A percentile compares a stretch with the other conserved stretches of the same genome.
phyloP scores from a whole-genome alignment of 2,888 invertebrate genomes.

The Phaonia tiefii region DNA sequence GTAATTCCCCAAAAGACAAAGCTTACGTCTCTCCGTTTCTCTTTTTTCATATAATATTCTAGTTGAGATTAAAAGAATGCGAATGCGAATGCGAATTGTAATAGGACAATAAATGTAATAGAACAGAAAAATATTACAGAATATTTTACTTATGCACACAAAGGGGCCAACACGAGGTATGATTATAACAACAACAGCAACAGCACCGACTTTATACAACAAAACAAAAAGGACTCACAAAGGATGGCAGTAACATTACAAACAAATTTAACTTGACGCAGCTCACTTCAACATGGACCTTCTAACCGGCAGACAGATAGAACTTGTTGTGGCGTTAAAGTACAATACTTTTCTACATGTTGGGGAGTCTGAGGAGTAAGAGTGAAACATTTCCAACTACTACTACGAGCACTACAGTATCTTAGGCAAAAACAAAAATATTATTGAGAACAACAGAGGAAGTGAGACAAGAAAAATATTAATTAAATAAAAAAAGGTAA shows the following conservation, averaged over 20 bases:
- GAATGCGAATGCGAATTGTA: constrained; percentile 13
- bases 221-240: background rate
- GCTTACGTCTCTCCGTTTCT: constrained; percentile 45
- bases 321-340: background rate
- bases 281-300: background rate
- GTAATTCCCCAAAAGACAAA: constrained; percentile 52
- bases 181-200: background rate
- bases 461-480: constrained; percentile 61
- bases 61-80: constrained; percentile 36
- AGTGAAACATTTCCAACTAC: constrained; percentile 49
- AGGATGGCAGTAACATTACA: constrained; percentile 3
- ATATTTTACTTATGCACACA: constrained; percentile 33
- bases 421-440: background rate
- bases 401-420: too few relatives aligned
- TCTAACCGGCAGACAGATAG: background rate
- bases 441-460: constrained; percentile 23
- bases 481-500: constrained; percentile 64
- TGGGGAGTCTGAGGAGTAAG: constrained; percentile 26
- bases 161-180: background rate
- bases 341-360: too few relatives aligned
- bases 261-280: constrained; percentile 16
- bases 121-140: constrained; percentile 8
- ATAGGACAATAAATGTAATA: background rate
- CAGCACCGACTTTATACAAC: background rate
- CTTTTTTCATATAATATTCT: constrained; percentile 18